Base-by-base conservation (phyloP, 2,888 invertebrate species). In the Lissonota sp. region DNA sequence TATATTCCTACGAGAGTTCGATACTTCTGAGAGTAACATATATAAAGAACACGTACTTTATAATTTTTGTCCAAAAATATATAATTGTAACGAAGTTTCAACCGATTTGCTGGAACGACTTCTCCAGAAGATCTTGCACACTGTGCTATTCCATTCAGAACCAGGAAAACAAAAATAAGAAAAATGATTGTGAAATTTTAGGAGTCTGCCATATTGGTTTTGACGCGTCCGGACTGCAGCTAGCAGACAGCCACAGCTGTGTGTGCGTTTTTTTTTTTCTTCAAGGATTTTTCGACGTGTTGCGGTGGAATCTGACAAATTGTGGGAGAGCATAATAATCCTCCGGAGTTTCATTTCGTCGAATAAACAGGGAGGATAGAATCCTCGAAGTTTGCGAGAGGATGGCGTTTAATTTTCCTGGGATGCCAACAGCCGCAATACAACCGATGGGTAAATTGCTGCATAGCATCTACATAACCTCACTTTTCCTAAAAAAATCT, bases 341-440 rank as follows among this genome's bases (percentile, higher is more conserved):
- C 51, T 51, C 51, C 53, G 8, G 42, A 67, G 10, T 53, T 53
- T 14, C 16, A 51, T 62, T 39, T 70, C 10, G 7, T 8, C 10
- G 37, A 12, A 53, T 39, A 63, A 64, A 82, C 46, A 16, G 26
- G 49, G 40, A 60, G 62, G 1, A 46, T 16, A 26, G 40, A 46
- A 64, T 77, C 40, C 46, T 44, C 64, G 51, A 66, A 39, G 42
- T 60, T 71, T 70, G 26, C 40, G 37, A 37, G 74, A 88, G 85
- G 80, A 92, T 92, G 92, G 92, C 91, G 80, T 92, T 91, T 78
- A 92, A 92, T 87, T 92, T 92, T 85, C 88, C 92, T 77, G 92
- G 92, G 6, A 90, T 92, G 84, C 90, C 92, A 83, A 85, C 91
- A 80, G 85, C 90, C 37, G 89, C 90, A 70, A 91, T 92, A 87